Evolutionary conservation across 2,797 vertebrate genomes (phyloP).

Genomic region (Pipistrellus kuhlii): DNA sequence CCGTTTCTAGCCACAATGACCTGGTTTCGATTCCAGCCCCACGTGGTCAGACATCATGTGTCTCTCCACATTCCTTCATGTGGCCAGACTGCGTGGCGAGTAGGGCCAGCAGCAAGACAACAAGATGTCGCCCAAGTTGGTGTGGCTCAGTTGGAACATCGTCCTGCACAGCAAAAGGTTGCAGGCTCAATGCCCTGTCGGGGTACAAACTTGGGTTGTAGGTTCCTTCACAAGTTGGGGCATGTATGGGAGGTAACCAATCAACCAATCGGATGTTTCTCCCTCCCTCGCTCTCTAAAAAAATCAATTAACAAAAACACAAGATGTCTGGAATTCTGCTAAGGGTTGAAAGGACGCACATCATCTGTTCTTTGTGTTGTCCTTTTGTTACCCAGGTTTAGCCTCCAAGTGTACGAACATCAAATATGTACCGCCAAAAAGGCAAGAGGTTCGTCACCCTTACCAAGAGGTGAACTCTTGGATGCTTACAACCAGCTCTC

Average conservation of each 20-base stretch:
- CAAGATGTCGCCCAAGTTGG: background rate
- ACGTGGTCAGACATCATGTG: background rate
- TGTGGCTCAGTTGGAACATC: background rate
- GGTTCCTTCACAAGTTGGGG: background rate
- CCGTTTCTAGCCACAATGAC: constrained; percentile 65
- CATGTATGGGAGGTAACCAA: background rate
- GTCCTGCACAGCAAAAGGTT: background rate
- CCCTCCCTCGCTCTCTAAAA: no score
- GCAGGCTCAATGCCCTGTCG: background rate
- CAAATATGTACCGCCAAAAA: background rate
- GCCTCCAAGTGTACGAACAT: background rate
- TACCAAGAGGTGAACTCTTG: no score
- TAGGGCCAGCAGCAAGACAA: background rate
- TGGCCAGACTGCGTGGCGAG: constrained; percentile 57
- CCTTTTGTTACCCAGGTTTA: background rate
- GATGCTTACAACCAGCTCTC: background rate
- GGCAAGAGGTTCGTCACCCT: background rate
- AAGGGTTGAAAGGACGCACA: background rate
- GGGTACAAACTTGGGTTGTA: background rate
- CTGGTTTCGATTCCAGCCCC: background rate
- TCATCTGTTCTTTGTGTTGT: background rate
- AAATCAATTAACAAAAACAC: background rate
- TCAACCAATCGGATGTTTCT: no score
- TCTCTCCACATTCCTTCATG: background rate
- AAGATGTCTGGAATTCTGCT: background rate